Conservation (phyloP, 2,113 vertebrate genomes). For the Tinamus guttatus region DNA sequence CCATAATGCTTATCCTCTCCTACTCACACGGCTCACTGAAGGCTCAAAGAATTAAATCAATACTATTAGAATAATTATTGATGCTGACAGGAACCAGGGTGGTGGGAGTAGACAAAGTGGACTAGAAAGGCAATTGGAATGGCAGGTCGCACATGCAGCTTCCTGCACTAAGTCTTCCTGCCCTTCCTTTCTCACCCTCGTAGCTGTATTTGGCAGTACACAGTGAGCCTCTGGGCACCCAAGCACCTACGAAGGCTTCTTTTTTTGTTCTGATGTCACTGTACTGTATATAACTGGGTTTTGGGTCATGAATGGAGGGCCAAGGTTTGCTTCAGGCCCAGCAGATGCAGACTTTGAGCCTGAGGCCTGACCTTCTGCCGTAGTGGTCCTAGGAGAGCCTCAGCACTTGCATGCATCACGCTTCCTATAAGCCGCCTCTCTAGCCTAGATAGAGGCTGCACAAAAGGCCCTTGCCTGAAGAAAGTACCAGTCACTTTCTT, state of each 20-base stretch:
- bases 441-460: background rate
- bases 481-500: background rate
- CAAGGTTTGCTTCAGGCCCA: background rate
- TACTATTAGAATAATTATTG: background rate
- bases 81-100: background rate
- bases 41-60: slow-evolving; percentile 23
- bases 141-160: background rate
- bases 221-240: background rate
- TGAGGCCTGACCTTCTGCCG: background rate
- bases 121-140: background rate
- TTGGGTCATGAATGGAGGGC: background rate
- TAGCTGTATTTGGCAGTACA: background rate
- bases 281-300: fast-evolving
- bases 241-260: background rate
- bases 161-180: background rate
- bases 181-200: background rate
- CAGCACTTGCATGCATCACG: background rate
- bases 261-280: background rate
- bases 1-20: background rate
- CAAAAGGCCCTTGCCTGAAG: background rate
- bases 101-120: background rate
- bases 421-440: background rate
- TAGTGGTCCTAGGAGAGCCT: background rate
- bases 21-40: slow-evolving; percentile 10
- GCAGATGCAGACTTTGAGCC: background rate